phyloP scores from a whole-genome alignment of 2,113 vertebrate genomes.

The Prochilodus magdalenae region DNA sequence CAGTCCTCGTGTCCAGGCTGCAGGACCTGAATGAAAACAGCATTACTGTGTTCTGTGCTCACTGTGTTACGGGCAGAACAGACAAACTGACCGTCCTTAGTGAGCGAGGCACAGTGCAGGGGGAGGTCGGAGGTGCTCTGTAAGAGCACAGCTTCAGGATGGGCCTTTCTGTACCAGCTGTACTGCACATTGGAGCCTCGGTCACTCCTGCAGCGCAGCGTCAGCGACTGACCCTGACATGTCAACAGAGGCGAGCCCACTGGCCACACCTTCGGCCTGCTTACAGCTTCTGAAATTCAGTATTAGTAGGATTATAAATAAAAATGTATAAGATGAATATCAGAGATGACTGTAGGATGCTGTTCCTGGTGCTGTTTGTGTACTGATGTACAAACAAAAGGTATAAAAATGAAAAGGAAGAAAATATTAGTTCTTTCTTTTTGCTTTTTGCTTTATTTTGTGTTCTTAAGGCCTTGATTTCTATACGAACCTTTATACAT shows the following conservation, averaged over 20 bases:
- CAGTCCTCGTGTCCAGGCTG: constrained; percentile 59
- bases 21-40: constrained; percentile 61
- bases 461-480: too few species aligned
- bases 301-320: too few species aligned
- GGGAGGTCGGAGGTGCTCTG: constrained; percentile 50
- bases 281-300: constrained; percentile 64
- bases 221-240: constrained; percentile 67
- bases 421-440: too few species aligned
- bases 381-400: too few species aligned
- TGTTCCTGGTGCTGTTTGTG: too few species aligned
- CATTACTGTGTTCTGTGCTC: constrained; percentile 58
- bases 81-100: constrained; percentile 53
- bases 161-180: constrained; percentile 63
- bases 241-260: constrained; percentile 58
- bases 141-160: constrained; percentile 21
- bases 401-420: too few species aligned
- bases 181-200: constrained; percentile 64
- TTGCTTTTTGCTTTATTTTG: too few species aligned
- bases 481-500: too few species aligned
- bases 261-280: constrained; percentile 64
- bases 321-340: too few species aligned
- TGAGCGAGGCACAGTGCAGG: constrained; percentile 61
- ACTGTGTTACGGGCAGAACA: constrained; percentile 67
- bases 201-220: constrained; percentile 61
- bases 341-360: too few species aligned